Evolutionary conservation across 2,797 vertebrate species (phyloP), one percentile per base, ranked within the genome.

Genomic region (Agapornis canus): DNA sequence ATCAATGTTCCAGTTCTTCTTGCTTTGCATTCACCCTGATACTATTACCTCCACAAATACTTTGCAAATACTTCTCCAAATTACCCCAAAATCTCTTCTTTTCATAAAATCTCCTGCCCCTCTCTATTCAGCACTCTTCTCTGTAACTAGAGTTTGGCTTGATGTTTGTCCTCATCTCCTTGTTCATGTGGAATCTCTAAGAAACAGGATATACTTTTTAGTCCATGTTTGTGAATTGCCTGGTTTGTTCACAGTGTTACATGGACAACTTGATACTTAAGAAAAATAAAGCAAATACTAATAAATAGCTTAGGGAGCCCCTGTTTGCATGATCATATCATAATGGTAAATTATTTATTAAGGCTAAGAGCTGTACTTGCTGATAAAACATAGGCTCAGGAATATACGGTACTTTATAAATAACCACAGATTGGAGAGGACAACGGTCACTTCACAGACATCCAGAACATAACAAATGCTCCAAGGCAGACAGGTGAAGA

Each of bases 291-390:
- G 32, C 37, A 89, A 91, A 82, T 66, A 89, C 77, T 56, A 94
- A 90, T 66, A 94, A 91, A 91, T 79, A 94, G 63, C 89, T 91
- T 76, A 61, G 63, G 47, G 16, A 92, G 5, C 26, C 23, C 49
- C 51, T 90, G 42, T 84, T 94, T 95, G 64, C 31, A 39, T 65
- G 14, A 91, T 71, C 73, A 40, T 49, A 86, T 80, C 77, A 20
- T 61, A 91, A 68, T 13, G 26, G 52, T 78, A 91, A 91, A 92
- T 95, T 86, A 92, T 92, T 91, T 90, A 95, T 64, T 82, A 90
- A 80, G 63, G 71, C 64, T 92, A 89, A 94, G 82, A 90, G 92
- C 80, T 61, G n/a, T 65, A 90, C 22, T 88, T 94, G 70, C 65
- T 79, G 82, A 73, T 61, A 92, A 90, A 94, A 90, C 27, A 63